Percentiles rank a stretch among this genome's conserved stretches.
These are phyloP conservation scores for Drosophila niveifrons DNA, from an alignment of 2,888 invertebrate species.

Conservation along the genomic window DNA sequence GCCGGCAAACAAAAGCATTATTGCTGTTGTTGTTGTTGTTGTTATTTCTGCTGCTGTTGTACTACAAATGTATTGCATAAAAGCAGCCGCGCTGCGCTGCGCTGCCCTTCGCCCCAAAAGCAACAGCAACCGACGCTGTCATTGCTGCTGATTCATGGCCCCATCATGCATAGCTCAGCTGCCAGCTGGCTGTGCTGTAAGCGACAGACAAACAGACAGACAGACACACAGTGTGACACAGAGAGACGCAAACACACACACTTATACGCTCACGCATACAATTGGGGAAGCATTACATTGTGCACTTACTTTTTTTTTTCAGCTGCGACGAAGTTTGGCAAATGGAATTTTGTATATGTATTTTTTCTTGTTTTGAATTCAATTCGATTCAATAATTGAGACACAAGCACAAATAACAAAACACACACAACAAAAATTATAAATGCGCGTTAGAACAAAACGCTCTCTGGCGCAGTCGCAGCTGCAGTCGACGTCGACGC, in stretches of 20 bases:
- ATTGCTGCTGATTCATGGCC: conserved; percentile 58
- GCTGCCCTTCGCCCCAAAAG: conserved; percentile 30
- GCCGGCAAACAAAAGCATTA: conserved; percentile 27
- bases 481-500: conserved; percentile 34
- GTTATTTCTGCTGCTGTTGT: conserved; percentile 8
- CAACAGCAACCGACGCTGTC: conserved; percentile 28
- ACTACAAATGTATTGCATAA: conserved; percentile 61
- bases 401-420: conserved; percentile 25
- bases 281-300: conserved; percentile 42
- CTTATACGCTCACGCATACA: conserved; percentile 5
- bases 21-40: conserved; percentile 11
- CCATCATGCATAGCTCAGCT: conserved; percentile 45
- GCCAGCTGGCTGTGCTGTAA: conserved; percentile 35
- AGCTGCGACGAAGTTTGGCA: background rate
- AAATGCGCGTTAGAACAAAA: conserved; percentile 41
- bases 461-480: conserved; percentile 48
- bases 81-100: conserved; percentile 15
- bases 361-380: background rate
- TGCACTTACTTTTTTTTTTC: conserved; percentile 51
- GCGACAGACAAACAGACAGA: background rate
- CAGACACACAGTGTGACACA: background rate
- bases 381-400: conserved; percentile 17
- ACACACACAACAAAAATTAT: conserved; percentile 33
- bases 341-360: background rate
- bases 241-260: background rate